Conservation (phyloP, 2,888 invertebrate species). For the Caradrina kadenii region DNA sequence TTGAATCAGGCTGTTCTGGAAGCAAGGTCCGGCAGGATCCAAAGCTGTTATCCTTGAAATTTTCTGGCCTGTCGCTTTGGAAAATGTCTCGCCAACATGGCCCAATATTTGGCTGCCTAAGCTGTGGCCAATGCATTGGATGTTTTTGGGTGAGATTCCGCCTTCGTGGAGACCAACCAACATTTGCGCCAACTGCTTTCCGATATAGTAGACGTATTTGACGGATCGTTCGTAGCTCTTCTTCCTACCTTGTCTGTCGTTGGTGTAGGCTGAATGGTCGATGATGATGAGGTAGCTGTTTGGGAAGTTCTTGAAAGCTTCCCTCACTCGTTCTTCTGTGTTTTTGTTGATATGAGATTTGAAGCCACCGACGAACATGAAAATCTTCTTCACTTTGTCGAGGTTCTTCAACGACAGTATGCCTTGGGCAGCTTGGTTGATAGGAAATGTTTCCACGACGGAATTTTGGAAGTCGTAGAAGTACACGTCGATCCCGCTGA, state of each 20-base stretch:
- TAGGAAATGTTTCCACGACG: constrained; percentile 28
- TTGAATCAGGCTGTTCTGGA: constrained; percentile 78
- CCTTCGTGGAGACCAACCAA: constrained; percentile 72
- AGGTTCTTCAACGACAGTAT: constrained; percentile 75
- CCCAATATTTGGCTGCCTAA: constrained; percentile 84
- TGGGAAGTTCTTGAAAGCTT: constrained; percentile 78
- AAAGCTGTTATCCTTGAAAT: constrained; percentile 81
- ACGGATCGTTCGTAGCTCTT: constrained; percentile 85
- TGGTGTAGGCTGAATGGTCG: constrained; percentile 85
- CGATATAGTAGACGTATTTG: constrained; percentile 82
- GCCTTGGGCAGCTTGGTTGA: constrained; percentile 58
- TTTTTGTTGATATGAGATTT: constrained; percentile 82
- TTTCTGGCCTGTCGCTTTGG: constrained; percentile 73
- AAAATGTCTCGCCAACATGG: constrained; percentile 78
- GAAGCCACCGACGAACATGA: constrained; percentile 83
- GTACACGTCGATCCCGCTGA: constrained; percentile 44
- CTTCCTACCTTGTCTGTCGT: constrained; percentile 76
- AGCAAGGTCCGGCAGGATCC: constrained; percentile 87
- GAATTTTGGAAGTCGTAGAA: constrained; percentile 47
- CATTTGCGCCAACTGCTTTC: constrained; percentile 79
- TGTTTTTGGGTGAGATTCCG: constrained; percentile 77
- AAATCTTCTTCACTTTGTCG: constrained; percentile 77
- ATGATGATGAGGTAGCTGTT: constrained; percentile 85
- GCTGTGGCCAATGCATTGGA: constrained; percentile 86
- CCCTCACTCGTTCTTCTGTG: constrained; percentile 79